Evolutionary conservation across 2,888 invertebrate genomes (phyloP), one percentile per base, ranked within the genome.

Genomic region (Lydus trimaculatus): DNA sequence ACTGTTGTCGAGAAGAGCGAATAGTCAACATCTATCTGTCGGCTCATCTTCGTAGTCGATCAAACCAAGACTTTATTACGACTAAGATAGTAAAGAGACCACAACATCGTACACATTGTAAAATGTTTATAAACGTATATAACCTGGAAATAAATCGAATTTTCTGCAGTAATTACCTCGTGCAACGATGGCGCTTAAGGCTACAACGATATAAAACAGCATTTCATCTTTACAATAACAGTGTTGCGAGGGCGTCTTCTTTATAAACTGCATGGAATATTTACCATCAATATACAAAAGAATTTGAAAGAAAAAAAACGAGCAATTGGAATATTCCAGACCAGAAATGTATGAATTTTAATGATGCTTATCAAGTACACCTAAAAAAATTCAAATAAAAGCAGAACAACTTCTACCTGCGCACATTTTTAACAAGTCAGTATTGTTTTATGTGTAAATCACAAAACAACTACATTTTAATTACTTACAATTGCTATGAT

Each of bases 141-240:
- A 75, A 74, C 74, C 74, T 73, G 70, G 66, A 74, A 71, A 76
- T 76, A 75, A 76, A 76, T 76, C 76, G 72, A 72, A 73, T 71
- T 72, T 69, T 69, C 73, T 71, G 67, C 72, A 70, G 72, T 74
- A 75, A 75, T 74, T 74, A 75, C 72, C 73, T 72, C 48, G 13
- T 69, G 70, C 72, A 64, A 69, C 65, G 65, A 63, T 65, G 70
- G 67, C 68, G 71, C 71, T 68, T 71, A 66, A 62, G 64, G 72
- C 65, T 61, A 61, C 7, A 70, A 65, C 71, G 58, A 67, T 56
- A 56, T 28, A 56, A 56, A 28, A 56, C 25, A 28, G 7, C 28
- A n/a, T 56, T 56, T 15, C 15, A 25, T 56, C 25, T 28, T n/a
- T 28, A 20, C 48, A 20, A 60, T 20, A 31, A 61, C 61, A 39